These are phyloP conservation scores for Tetraodon nigroviridis DNA, from an alignment of 2,113 vertebrate genomes.

Conservation along the genomic window DNA sequence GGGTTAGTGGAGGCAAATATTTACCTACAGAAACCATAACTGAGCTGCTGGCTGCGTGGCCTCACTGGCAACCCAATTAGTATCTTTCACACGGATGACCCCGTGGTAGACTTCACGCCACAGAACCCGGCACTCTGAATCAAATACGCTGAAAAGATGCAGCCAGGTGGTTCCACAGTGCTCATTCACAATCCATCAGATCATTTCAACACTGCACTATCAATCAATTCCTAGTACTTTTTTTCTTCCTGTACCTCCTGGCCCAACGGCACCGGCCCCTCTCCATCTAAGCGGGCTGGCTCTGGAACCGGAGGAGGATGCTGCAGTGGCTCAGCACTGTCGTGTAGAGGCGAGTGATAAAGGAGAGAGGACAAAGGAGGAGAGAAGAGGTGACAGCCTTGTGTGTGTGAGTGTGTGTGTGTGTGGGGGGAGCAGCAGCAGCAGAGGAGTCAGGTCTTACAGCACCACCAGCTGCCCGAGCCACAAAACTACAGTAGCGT, in stretches of 20 bases:
- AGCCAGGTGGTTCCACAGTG: constrained; percentile 1
- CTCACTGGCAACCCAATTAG: constrained; percentile 71
- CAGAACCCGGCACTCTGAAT: constrained; percentile 20
- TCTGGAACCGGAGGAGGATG: constrained; percentile 36
- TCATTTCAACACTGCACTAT: constrained; percentile 12
- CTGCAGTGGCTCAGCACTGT: constrained; percentile 61
- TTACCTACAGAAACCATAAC: constrained; percentile 75
- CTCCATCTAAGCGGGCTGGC: constrained; percentile 19
- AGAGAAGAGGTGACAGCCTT: constrained; percentile 65
- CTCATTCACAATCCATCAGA: constrained; percentile 2
- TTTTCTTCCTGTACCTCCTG: not conserved
- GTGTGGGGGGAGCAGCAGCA: constrained; percentile 17
- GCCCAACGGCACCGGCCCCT: too few relatives aligned
- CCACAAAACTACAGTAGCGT: constrained; percentile 55
- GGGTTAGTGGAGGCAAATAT: constrained; percentile 73
- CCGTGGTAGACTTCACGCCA: constrained; percentile 42
- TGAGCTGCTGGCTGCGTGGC: constrained; percentile 63
- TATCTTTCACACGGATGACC: constrained; percentile 66
- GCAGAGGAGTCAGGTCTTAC: constrained; percentile 59
- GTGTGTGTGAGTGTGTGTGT: constrained; percentile 38
- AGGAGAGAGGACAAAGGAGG: constrained; percentile 70
- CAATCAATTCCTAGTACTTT: constrained; percentile 8
- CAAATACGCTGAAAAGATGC: constrained; percentile 13
- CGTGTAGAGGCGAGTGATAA: constrained; percentile 63
- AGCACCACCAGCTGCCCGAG: constrained; percentile 74